These are phyloP conservation scores for Calliopum simillimum DNA, from an alignment of 2,888 invertebrate genomes.

Conservation along the genomic window DNA sequence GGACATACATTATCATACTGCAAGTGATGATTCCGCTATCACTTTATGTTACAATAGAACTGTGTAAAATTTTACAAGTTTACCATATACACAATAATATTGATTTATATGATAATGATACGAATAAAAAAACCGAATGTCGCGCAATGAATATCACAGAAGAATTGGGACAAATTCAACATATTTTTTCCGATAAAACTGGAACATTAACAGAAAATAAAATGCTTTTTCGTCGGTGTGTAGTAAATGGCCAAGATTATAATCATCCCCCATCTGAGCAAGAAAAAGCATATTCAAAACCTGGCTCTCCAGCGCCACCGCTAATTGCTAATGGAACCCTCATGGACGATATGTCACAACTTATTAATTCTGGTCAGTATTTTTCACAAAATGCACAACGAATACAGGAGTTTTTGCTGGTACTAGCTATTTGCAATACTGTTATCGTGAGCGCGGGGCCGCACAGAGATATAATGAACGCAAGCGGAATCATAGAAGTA, in stretches of 20 bases:
- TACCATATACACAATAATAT: constrained; percentile 94
- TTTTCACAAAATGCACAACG: constrained; percentile 74
- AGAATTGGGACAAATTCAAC: constrained; percentile 94
- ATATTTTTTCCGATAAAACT: constrained; percentile 97
- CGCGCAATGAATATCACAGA: constrained; percentile 97
- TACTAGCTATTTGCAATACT: constrained; percentile 95
- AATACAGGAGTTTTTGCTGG: constrained; percentile 88
- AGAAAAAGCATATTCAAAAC: constrained; percentile 69
- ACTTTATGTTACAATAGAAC: constrained; percentile 95
- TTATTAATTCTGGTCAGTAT: constrained; percentile 60
- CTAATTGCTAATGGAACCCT: constrained; percentile 69
- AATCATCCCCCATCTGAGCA: constrained; percentile 82
- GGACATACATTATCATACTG: constrained; percentile 94
- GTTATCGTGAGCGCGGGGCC: constrained; percentile 93
- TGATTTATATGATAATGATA: constrained; percentile 85
- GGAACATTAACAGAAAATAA: constrained; percentile 98
- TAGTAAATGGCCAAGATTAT: constrained; percentile 90
- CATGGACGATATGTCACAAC: constrained; percentile 69
- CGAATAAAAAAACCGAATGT: constrained; percentile 87
- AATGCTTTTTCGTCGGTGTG: constrained; percentile 94
- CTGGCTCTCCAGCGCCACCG: constrained; percentile 68
- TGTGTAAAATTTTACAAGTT: constrained; percentile 95
- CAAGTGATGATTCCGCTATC: constrained; percentile 98
- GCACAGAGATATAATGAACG: constrained; percentile 76
- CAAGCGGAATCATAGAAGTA: constrained; percentile 74